Base-by-base conservation (phyloP, 2,113 vertebrate species). In the Plecotus auritus region DNA sequence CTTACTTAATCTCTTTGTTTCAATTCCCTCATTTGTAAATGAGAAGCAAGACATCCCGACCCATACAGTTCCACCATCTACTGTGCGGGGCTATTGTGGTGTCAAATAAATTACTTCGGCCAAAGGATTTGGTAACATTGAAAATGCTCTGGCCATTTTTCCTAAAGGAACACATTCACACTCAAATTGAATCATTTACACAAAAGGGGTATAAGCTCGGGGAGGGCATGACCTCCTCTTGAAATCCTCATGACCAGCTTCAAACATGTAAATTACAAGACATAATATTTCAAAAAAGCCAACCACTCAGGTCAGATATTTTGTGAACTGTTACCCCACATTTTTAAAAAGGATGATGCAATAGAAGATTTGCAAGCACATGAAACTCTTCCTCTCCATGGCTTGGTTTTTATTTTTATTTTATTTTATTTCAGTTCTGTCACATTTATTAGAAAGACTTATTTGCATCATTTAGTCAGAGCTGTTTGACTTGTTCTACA, bases 241-340 rank as follows among this genome's bases (percentile, higher is more conserved):
- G 22, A 95, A 92, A 92, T 95, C 13, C 32, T 88, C 77, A 76
- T 76, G 30, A 42, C 37, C 54, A 92, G 49, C 4, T 90, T 94
- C 28, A 86, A 95, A 40, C 49, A 81, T 59, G 9, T 66, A 72
- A 83, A 84, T 72, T 61, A 93, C 5, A 89, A 11, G 35, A 92
- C 84, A 72, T 54, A 85, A 42, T 74, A 61, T 83, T 77, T 73
- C 37, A 17, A 26, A 93, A 88, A 81, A 70, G 35, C 8, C 23
- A 72, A 13, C 17, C 6, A 54, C 18, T 88, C 76, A 64, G 8
- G 35, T 45, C 18, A 23, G 9, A 28, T 56, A 66, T 18, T 90
- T 91, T 69, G 66, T 77, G 2, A 92, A 51, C 1, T 47, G n/a
- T 54, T 84, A 45, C 9, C 49, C 18, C 47, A 37, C 22, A 45